Base-by-base conservation (phyloP, 2,113 vertebrate species). In the Nannospalax galili region DNA sequence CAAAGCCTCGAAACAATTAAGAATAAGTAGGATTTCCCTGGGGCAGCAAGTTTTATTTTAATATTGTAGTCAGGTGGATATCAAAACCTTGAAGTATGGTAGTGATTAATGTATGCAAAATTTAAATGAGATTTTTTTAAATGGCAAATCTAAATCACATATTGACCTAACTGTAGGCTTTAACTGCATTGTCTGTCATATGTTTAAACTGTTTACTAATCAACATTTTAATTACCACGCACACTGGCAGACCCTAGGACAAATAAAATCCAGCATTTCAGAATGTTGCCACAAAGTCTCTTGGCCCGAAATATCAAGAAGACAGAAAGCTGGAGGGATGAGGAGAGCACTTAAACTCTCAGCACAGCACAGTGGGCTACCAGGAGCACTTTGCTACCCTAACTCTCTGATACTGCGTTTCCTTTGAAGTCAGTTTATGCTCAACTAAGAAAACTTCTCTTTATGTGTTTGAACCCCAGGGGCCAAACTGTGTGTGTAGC, bases 1-100 rank as follows among this genome's bases (percentile, higher is more conserved):
- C 99, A 99, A 99, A 99, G 99, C 98, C 99, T 99, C 98, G 99
- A 99, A 99, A 99, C 99, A 99, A 99, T 99, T 99, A 99, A 99
- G 99, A 99, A 99, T 99, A 99, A 99, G 98, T 99, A 98, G 99
- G 98, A 99, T 99, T 99, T 99, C 99, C 99, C 99, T 98, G 98
- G 99, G 99, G 99, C 98, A 98, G 98, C 98, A 98, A 98, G 98
- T 99, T 99, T 99, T 99, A 98, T 99, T 99, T 99, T 99, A 99
- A 99, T 98, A 98, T 98, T 98, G 98, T 98, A 99, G 99, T 99
- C 99, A 99, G 99, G 99, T 99, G 99, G 99, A 99, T 99, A 99
- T 99, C 99, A 98, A 98, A 98, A 98, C 98, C 99, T 97, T 99
- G 99, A 99, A 99, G 98, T 98, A 98, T 98, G 98, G 98, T 98